Conservation (phyloP, 2,888 invertebrate genomes). For the Muschampia plurimacula region DNA sequence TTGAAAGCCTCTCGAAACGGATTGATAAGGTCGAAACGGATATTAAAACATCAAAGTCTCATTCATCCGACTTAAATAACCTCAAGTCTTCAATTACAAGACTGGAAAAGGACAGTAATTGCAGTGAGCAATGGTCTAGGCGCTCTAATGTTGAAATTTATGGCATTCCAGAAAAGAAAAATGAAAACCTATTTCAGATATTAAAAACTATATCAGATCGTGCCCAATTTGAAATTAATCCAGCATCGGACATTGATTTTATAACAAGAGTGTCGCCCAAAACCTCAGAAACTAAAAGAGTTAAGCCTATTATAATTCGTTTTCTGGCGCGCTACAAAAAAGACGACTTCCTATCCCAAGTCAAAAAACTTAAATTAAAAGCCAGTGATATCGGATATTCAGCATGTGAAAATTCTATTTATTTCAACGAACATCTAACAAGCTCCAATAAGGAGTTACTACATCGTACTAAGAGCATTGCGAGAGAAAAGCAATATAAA, state of each 20-base stretch:
- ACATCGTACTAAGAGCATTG: background rate
- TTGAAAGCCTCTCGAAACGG: background rate
- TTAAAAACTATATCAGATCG: background rate
- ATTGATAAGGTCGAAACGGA: background rate
- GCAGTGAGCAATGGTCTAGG: constrained; percentile 7
- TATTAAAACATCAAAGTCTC: background rate
- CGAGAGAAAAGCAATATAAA: constrained; percentile 1
- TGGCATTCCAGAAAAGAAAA: background rate
- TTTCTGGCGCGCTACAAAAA: background rate
- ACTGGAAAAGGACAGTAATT: background rate
- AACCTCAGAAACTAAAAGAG: background rate
- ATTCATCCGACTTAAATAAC: background rate
- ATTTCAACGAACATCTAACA: constrained; percentile 13
- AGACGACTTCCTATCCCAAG: constrained; percentile 1
- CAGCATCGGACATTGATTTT: background rate
- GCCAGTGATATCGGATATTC: constrained; percentile 2
- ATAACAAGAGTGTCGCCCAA: constrained; percentile 1
- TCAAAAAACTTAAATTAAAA: background rate
- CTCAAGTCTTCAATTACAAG: background rate
- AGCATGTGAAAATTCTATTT: background rate
- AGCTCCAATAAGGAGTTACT: background rate
- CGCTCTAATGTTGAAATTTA: background rate
- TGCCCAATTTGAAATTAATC: background rate
- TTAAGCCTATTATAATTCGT: background rate
- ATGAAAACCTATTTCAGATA: background rate